These are phyloP conservation scores for Drosophila cognata DNA, from an alignment of 2,888 invertebrate species.

Conservation along the genomic window DNA sequence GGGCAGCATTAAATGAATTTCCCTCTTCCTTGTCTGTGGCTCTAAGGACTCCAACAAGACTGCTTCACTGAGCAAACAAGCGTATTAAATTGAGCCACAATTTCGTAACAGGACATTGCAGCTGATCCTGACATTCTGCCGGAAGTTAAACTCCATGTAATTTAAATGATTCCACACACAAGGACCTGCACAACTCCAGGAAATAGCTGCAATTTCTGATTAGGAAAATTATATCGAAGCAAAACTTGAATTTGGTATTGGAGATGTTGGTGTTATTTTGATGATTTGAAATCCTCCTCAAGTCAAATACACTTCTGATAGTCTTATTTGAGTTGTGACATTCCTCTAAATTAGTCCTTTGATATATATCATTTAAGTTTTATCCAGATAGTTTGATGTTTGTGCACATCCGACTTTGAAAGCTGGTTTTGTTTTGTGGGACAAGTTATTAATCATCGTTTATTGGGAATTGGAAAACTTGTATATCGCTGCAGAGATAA, in stretches of 20 bases:
- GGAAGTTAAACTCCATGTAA: constrained; percentile 60
- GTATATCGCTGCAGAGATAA: not conserved
- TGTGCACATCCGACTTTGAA: not conserved
- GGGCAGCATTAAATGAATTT: constrained; percentile 70
- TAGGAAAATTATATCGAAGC: not conserved
- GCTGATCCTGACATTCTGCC: constrained; percentile 38
- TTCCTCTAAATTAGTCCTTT: constrained; percentile 8
- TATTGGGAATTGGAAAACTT: not conserved
- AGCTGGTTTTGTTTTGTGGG: not conserved
- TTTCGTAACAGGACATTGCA: constrained; percentile 52
- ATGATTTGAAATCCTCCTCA: constrained; percentile 21
- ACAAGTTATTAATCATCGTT: not conserved
- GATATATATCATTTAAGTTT: not conserved
- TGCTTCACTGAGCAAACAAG: constrained; percentile 64
- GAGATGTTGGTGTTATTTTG: not conserved
- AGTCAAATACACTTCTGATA: constrained; percentile 12
- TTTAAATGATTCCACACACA: constrained; percentile 61
- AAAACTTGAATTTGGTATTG: not conserved
- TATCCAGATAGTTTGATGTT: constrained; percentile 6
- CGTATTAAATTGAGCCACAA: constrained; percentile 74
- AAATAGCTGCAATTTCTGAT: constrained; percentile 4
- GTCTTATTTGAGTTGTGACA: constrained; percentile 9
- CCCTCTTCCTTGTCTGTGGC: constrained; percentile 38
- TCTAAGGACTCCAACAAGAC: constrained; percentile 3
- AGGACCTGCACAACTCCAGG: not conserved